Conservation (phyloP, 2,888 invertebrate species). For the Arrhopalites spinosus region DNA sequence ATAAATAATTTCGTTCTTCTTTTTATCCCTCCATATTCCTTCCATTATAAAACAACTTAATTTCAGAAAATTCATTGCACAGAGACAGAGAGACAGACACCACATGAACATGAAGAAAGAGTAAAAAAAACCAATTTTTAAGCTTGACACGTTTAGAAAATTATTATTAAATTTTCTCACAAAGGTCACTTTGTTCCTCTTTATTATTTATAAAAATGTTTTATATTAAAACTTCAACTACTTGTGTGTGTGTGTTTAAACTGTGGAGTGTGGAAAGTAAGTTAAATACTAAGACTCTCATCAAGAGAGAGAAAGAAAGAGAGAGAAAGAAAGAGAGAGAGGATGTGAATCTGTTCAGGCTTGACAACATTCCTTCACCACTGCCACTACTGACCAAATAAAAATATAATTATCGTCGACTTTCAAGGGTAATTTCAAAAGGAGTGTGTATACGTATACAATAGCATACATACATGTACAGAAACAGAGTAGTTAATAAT, state of each 20-base stretch:
- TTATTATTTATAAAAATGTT: background rate
- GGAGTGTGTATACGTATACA: background rate
- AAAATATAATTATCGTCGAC: slow-evolving; percentile 21
- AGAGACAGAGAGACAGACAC: no score
- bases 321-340: slow-evolving; percentile 11
- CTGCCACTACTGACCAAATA: slow-evolving; percentile 34
- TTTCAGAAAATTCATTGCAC: no score
- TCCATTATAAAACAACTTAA: no score
- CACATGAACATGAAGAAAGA: background rate
- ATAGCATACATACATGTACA: background rate
- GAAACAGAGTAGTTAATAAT: no score
- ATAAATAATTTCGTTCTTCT: no score
- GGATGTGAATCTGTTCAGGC: slow-evolving; percentile 15
- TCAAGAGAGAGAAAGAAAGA: background rate
- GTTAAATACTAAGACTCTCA: no score
- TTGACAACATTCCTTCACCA: background rate
- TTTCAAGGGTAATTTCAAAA: background rate
- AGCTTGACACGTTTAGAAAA: background rate
- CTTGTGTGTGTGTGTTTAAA: no score
- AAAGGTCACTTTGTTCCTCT: slow-evolving; percentile 1
- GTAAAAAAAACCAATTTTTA: background rate
- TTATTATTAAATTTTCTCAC: background rate
- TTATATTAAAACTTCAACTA: background rate
- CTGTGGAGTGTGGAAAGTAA: no score
- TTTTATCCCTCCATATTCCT: no score